Evolutionary conservation across 2,888 invertebrate genomes (phyloP).

Genomic region (Euclidia mi): DNA sequence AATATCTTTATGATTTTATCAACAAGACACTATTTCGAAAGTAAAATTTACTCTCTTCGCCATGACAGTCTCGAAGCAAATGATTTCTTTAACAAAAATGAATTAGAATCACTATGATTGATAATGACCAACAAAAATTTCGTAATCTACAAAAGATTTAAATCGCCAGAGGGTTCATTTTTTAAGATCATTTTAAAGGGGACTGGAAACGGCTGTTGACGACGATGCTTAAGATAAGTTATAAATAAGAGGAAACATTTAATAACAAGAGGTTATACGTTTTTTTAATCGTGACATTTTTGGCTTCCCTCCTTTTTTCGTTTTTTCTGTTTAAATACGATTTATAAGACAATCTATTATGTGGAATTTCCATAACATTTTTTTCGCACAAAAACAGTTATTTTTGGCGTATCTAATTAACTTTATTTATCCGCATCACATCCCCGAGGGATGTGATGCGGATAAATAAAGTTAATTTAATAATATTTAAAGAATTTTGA

Average conservation of each 20-base stretch:
- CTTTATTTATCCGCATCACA: background rate
- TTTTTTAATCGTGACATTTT: constrained; percentile 6
- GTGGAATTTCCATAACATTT: constrained; percentile 12
- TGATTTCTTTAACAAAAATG: no score
- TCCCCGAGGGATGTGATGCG: no score
- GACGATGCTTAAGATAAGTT: background rate
- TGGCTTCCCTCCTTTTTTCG: background rate
- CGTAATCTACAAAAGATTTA: no score
- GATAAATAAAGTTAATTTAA: no score
- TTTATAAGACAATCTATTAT: constrained; percentile 11
- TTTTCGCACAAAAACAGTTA: constrained; percentile 5
- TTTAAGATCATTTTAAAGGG: background rate
- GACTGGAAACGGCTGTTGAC: background rate
- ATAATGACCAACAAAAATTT: no score
- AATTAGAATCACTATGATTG: no score
- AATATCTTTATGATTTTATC: no score
- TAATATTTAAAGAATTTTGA: background rate
- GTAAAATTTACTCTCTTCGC: no score
- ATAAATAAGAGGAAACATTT: constrained; percentile 6
- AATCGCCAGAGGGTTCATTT: no score
- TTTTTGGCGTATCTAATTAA: constrained; percentile 5
- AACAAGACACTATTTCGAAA: no score
- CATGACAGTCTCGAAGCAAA: no score
- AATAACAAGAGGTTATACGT: constrained; percentile 5
- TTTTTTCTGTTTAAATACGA: constrained; percentile 13